phyloP scores from a whole-genome alignment of 1,140 invertebrate species.

The Eupristina koningsbergeri region DNA sequence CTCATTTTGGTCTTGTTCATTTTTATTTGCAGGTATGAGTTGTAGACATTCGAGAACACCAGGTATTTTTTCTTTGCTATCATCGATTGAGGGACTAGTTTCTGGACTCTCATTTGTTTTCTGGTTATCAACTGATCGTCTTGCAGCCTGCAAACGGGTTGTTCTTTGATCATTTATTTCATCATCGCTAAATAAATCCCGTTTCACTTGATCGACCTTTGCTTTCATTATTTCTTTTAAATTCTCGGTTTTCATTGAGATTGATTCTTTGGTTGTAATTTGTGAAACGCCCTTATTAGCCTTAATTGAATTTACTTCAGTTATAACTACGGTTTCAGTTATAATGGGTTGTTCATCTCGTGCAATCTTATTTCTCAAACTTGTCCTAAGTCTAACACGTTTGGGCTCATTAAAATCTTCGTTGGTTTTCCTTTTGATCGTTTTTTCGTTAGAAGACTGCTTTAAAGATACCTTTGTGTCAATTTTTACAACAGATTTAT shows the following conservation, averaged over 20 bases:
- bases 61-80: conserved; percentile 56
- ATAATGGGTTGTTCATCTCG: conserved; percentile 6
- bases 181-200: conserved; percentile 70
- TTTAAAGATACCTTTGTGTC: background rate
- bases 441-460: background rate
- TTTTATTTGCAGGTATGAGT: conserved; percentile 65
- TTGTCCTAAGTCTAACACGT: conserved; percentile 18
- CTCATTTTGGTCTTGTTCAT: conserved; percentile 48
- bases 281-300: background rate
- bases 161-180: conserved; percentile 62
- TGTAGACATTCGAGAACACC: conserved; percentile 66
- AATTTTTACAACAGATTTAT: background rate
- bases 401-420: background rate
- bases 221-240: conserved; percentile 54
- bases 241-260: conserved; percentile 27
- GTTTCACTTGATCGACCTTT: conserved; percentile 67
- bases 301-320: background rate
- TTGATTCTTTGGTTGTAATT: conserved; percentile 5
- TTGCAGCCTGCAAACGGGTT: conserved; percentile 51
- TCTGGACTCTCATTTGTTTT: conserved; percentile 19
- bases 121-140: conserved; percentile 2
- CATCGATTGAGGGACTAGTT: background rate
- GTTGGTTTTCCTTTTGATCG: conserved; percentile 1
- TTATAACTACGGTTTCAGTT: background rate
- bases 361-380: conserved; percentile 23